Percentiles rank a stretch among this genome's conserved stretches.
phyloP scores from a whole-genome alignment of 2,113 vertebrate species.

The Gadus macrocephalus region DNA sequence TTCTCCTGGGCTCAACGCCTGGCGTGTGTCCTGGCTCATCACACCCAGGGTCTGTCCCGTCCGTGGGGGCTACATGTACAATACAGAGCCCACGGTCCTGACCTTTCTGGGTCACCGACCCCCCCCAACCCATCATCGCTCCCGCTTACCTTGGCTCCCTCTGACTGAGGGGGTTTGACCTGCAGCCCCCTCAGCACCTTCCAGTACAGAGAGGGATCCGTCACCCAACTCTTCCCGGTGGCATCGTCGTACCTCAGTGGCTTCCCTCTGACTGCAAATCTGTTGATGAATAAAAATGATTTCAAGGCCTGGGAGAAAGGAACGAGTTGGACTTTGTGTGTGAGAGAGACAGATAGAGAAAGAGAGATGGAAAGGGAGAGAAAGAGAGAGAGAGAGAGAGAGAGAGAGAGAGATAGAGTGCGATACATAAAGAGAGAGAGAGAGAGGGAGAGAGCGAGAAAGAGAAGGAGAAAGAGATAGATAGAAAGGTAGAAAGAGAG shows the following conservation, averaged over 20 bases:
- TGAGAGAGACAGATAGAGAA: not conserved
- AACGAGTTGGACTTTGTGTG: slow-evolving; percentile 10
- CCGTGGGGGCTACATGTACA: slow-evolving; percentile 33
- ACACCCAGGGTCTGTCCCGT: slow-evolving; percentile 20
- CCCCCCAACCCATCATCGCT: not conserved
- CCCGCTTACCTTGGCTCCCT: slow-evolving; percentile 3
- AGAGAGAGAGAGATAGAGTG: not conserved
- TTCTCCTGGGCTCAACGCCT: slow-evolving; percentile 24
- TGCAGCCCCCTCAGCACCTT: not conserved
- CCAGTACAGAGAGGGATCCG: slow-evolving; percentile 27
- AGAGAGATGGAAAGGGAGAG: not conserved
- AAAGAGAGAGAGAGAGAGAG: not conserved
- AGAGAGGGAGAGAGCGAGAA: too few relatives aligned
- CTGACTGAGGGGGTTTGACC: slow-evolving; percentile 33
- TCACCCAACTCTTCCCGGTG: slow-evolving; percentile 62
- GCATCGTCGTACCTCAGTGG: slow-evolving; percentile 57
- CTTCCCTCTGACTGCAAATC: slow-evolving; percentile 24
- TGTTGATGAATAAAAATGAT: slow-evolving; percentile 47
- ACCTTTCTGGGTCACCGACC: slow-evolving; percentile 18
- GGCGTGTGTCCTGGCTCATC: slow-evolving; percentile 14
- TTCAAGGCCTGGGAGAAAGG: slow-evolving; percentile 24
- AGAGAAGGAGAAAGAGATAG: not conserved
- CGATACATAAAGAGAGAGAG: too few relatives aligned
- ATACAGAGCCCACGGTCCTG: slow-evolving; percentile 27
- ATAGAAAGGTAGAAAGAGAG: not conserved